phyloP scores from a whole-genome alignment of 2,797 vertebrate species.

The Parambassis ranga region DNA sequence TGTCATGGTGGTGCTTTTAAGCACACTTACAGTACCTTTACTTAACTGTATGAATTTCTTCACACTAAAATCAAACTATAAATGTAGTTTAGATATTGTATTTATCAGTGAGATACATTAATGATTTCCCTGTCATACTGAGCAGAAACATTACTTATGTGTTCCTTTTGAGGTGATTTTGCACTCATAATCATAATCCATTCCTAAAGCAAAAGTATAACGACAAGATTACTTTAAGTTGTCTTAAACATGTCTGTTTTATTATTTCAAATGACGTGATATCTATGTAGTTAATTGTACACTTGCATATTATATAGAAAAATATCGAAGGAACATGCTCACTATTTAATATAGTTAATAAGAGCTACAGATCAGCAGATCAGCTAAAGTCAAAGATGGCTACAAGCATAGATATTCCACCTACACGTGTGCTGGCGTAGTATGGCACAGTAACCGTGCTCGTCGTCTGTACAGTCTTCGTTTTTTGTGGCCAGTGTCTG shows the following conservation, averaged over 20 bases:
- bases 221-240: slow-evolving; percentile 17
- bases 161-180: slow-evolving; percentile 51
- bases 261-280: slow-evolving; percentile 50
- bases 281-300: slow-evolving; percentile 60
- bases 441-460: slow-evolving; percentile 40
- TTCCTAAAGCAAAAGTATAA: slow-evolving; percentile 49
- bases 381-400: slow-evolving; percentile 66
- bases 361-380: slow-evolving; percentile 48
- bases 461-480: slow-evolving; percentile 38
- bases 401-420: slow-evolving; percentile 51
- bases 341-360: slow-evolving; percentile 49
- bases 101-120: slow-evolving; percentile 17
- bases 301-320: slow-evolving; percentile 53
- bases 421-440: slow-evolving; percentile 37
- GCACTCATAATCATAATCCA: slow-evolving; percentile 58
- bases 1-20: slow-evolving; percentile 58
- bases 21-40: slow-evolving; percentile 65
- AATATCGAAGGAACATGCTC: slow-evolving; percentile 35
- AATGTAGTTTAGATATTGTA: slow-evolving; percentile 38
- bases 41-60: slow-evolving; percentile 24
- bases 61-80: slow-evolving; percentile 50
- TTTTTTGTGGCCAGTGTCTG: slow-evolving; percentile 57
- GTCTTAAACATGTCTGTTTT: slow-evolving; percentile 20
- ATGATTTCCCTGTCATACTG: slow-evolving; percentile 14
- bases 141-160: slow-evolving; percentile 4